Conservation (phyloP, 2,113 vertebrate genomes). For the Elgaria multicarinata region DNA sequence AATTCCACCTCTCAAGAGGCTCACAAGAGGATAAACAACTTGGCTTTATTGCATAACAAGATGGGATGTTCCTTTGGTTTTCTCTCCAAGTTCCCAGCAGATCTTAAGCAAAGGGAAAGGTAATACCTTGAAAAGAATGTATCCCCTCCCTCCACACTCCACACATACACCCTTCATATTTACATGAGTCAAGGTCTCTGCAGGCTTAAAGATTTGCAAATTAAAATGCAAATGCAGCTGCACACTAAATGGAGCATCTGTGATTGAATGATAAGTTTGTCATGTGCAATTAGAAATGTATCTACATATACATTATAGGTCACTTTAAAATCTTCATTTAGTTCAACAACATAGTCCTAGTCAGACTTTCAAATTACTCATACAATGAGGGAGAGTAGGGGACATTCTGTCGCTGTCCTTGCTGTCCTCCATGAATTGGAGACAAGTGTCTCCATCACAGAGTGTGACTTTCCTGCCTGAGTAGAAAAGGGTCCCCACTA, state of each 20-base stretch:
- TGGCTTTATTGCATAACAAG: slow-evolving; percentile 60
- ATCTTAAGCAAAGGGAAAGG: slow-evolving; percentile 44
- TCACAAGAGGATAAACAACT: slow-evolving; percentile 53
- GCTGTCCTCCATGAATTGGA: background rate
- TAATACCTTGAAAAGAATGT: slow-evolving; percentile 44
- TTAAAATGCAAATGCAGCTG: slow-evolving; percentile 57
- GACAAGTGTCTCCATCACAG: background rate
- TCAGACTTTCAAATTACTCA: background rate
- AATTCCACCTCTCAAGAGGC: slow-evolving; percentile 43
- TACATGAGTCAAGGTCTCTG: slow-evolving; percentile 38
- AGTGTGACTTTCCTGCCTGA: background rate
- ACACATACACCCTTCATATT: slow-evolving; percentile 28
- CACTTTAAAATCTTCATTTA: background rate
- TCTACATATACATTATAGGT: slow-evolving; percentile 1
- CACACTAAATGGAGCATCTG: slow-evolving; percentile 45
- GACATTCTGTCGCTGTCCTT: background rate
- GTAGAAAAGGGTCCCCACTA: background rate
- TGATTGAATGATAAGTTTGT: slow-evolving; percentile 33
- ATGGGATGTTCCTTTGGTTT: slow-evolving; percentile 47
- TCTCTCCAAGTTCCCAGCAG: slow-evolving; percentile 16
- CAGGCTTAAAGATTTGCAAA: slow-evolving; percentile 38
- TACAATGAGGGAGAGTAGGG: background rate
- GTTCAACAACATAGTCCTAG: background rate
- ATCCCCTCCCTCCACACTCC: background rate
- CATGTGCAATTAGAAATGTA: slow-evolving; percentile 31